These are phyloP conservation scores for Phenganax subtilis DNA, from an alignment of 92 coral and sea anemone species.

Conservation along the genomic window DNA sequence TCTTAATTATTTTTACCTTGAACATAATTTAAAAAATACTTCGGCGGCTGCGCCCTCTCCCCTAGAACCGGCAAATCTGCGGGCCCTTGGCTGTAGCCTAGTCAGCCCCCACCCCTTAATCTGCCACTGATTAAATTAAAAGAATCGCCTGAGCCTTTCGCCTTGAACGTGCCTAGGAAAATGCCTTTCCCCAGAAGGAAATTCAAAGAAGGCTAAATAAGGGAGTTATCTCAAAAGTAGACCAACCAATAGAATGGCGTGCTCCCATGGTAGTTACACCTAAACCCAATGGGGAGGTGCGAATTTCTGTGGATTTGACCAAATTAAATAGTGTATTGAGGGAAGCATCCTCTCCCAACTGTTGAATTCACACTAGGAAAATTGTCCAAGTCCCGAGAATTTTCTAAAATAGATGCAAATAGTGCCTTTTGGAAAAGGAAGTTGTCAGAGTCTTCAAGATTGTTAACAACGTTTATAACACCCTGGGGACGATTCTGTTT, in stretches of 20 bases:
- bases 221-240: slow-evolving; percentile 36
- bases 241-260: slow-evolving; percentile 44
- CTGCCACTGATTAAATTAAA: slow-evolving; percentile 50
- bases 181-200: slow-evolving; percentile 49
- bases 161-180: slow-evolving; percentile 49
- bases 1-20: too few relatives aligned
- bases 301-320: slow-evolving; percentile 52
- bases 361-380: slow-evolving; percentile 42
- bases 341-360: slow-evolving; percentile 51
- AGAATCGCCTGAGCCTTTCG: slow-evolving; percentile 42
- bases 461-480: slow-evolving; percentile 47
- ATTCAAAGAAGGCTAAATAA: slow-evolving; percentile 38
- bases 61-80: too few relatives aligned
- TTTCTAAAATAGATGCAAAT: slow-evolving; percentile 50
- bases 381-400: slow-evolving; percentile 44
- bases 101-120: too few relatives aligned
- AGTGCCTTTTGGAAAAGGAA: slow-evolving; percentile 53
- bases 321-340: slow-evolving; percentile 47
- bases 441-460: slow-evolving; percentile 36
- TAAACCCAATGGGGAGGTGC: slow-evolving; percentile 48
- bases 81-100: too few relatives aligned
- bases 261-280: slow-evolving; percentile 45
- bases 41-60: too few relatives aligned
- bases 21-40: too few relatives aligned
- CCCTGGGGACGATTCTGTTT: slow-evolving; percentile 54